Conservation (phyloP, 1,140 invertebrate species). For the Drosophila insularis region DNA sequence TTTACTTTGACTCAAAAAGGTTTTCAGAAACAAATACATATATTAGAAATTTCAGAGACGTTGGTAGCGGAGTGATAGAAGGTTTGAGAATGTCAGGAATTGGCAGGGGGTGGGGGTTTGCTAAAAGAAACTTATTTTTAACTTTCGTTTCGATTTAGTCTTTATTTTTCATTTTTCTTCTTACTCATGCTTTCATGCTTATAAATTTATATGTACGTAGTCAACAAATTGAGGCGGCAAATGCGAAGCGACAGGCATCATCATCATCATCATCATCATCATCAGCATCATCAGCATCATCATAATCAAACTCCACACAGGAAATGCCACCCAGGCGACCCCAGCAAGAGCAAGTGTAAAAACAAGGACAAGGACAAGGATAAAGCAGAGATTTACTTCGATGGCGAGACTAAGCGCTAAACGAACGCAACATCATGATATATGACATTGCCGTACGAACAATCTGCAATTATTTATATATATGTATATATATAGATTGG, state of each 20-base stretch:
- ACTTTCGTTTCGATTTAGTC: slow-evolving; percentile 6
- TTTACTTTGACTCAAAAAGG: too few species aligned
- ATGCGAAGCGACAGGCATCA: slow-evolving; percentile 17
- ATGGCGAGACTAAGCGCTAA: slow-evolving; percentile 38
- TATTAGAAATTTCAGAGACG: too few species aligned
- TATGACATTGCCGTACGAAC: slow-evolving; percentile 66
- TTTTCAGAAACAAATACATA: too few species aligned
- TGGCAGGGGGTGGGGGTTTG: too few species aligned
- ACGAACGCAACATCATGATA: slow-evolving; percentile 70
- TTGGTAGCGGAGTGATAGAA: not conserved
- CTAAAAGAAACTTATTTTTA: slow-evolving; percentile 46
- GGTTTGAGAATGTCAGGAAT: too few species aligned
- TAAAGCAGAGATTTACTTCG: not conserved
- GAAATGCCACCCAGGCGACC: slow-evolving; percentile 14
- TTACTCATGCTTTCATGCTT: not conserved
- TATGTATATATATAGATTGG: not conserved
- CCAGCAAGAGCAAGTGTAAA: too few species aligned
- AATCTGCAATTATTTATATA: slow-evolving; percentile 39
- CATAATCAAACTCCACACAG: not conserved
- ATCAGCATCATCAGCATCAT: too few species aligned
- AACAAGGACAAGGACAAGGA: not conserved
- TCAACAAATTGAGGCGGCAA: slow-evolving; percentile 38
- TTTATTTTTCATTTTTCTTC: not conserved
- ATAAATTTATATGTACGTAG: not conserved
- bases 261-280: not conserved